Base-by-base conservation (phyloP, 2,888 invertebrate genomes). In the Lypha dubia region DNA sequence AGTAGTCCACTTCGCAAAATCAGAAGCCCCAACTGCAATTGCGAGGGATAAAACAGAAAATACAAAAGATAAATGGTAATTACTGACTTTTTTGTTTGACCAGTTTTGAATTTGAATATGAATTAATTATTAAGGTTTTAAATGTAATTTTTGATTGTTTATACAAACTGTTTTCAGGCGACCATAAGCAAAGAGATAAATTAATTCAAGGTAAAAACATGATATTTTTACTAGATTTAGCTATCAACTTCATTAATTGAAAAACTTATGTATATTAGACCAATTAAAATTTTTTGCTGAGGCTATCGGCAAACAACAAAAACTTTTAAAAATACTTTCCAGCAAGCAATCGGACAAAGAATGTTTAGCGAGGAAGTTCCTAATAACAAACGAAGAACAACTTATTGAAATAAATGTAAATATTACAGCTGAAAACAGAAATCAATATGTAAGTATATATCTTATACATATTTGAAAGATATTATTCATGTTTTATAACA, bases 1-100 rank as follows among this genome's bases (percentile, higher is more conserved):
- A 32, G 46, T 28, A 73, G 44, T 46, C 71, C 71, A 44, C 58
- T 46, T 44, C 58, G 58, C n/a, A 73, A 73, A 73, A 73, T 60
- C 24, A 73, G 32, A 46, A 46, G 44, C 58, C 60, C 22, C 9
- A 46, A 41, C 44, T 73, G 71, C 28, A 73, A 73, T 60, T 73
- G 71, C 41, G 71, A 22, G 17, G 71, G 15, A 17, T 46, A 46
- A 73, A 73, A 46, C 38, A 44, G 35, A 58, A 60, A 73, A 44
- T 73, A 60, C 58, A 73, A 20, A 49, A 28, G 15, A 15, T 46
- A 46, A 46, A 28, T 32, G 41, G 20, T 28, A 13, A 46, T 46
- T 46, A n/a, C 6, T 32, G 3, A 5, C 6, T n/a, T n/a, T n/a
- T n/a, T n/a, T 32, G 32, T 32, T 32, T n/a, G n/a, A n/a, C 32